Conservation (phyloP, 2,888 invertebrate genomes). For the Hydriomena furcata region DNA sequence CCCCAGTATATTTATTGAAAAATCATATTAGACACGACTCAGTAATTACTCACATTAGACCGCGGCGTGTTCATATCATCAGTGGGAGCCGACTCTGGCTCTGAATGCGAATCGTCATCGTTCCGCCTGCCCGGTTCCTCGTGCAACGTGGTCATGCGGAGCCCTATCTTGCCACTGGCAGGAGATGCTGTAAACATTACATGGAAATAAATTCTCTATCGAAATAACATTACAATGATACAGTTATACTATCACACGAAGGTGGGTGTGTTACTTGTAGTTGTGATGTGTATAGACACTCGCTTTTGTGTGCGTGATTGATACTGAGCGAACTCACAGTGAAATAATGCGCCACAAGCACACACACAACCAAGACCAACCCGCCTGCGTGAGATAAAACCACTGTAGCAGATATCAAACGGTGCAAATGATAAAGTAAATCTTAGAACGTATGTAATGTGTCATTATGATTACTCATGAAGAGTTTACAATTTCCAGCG, state of each 20-base stretch:
- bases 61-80: slow-evolving; percentile 69
- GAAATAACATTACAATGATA: neutral
- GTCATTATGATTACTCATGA: neutral
- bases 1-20: no score
- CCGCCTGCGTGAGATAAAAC: no score
- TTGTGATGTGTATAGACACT: no score
- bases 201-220: neutral
- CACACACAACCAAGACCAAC: no score
- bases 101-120: slow-evolving; percentile 78
- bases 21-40: no score
- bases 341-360: no score
- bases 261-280: no score
- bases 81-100: slow-evolving; percentile 70
- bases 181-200: slow-evolving; percentile 87
- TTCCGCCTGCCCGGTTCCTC: slow-evolving; percentile 88
- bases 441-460: slow-evolving; percentile 1
- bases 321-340: no score
- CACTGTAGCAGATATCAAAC: slow-evolving; percentile 8
- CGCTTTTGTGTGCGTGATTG: no score
- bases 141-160: slow-evolving; percentile 96
- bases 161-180: slow-evolving; percentile 91
- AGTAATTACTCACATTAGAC: slow-evolving; percentile 61
- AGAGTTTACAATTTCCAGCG: neutral
- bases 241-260: no score
- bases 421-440: slow-evolving; percentile 12